Evolutionary conservation across 2,113 vertebrate genomes (phyloP).

Genomic region (Petaurus breviceps): DNA sequence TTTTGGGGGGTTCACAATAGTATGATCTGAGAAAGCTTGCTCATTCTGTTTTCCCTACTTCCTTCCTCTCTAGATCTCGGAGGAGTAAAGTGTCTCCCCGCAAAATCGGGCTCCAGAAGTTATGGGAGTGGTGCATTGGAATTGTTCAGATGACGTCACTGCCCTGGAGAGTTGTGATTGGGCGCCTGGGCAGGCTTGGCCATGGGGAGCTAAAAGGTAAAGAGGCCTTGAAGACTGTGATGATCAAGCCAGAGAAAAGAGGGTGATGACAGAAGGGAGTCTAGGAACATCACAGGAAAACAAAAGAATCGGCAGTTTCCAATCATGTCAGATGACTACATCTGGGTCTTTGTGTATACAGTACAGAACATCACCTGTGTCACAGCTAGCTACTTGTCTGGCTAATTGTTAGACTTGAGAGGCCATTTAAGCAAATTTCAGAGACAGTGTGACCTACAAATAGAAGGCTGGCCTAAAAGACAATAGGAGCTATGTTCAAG

Average conservation of each 20-base stretch:
- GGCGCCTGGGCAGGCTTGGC: conserved; percentile 94
- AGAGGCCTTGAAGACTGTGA: not conserved
- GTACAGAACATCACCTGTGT: not conserved
- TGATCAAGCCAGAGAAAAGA: not conserved
- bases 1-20: not conserved
- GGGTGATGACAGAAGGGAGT: not conserved
- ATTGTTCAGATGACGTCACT: conserved; percentile 97
- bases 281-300: not conserved
- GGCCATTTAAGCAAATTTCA: not conserved
- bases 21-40: not conserved
- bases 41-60: not conserved
- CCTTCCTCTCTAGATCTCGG: conserved; percentile 85
- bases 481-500: not conserved
- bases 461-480: not conserved
- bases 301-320: not conserved
- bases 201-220: conserved; percentile 97
- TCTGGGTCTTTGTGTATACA: not conserved
- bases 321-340: not conserved
- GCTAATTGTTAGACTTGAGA: not conserved
- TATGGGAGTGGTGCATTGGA: conserved; percentile 98
- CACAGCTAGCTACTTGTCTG: not conserved
- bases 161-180: conserved; percentile 98
- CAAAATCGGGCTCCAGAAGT: conserved; percentile 95
- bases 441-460: not conserved
- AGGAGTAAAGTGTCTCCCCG: conserved; percentile 94